These are phyloP conservation scores for Sebastes minor DNA, from an alignment of 2,797 vertebrate species.

Conservation along the genomic window DNA sequence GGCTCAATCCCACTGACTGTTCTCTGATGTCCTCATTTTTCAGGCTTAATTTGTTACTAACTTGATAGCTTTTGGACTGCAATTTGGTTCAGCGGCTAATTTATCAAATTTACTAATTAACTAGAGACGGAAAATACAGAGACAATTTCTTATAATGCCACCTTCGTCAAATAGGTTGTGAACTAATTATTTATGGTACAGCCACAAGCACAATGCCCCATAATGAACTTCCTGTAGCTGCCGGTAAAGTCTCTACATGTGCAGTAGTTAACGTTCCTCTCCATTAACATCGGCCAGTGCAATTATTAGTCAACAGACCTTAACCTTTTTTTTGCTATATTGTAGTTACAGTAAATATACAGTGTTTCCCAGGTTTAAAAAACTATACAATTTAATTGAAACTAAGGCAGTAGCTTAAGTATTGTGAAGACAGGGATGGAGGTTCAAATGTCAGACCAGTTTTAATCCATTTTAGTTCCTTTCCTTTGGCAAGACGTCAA, in stretches of 20 bases:
- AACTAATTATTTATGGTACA: constrained; percentile 56
- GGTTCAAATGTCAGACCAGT: constrained; percentile 22
- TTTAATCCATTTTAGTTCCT: constrained; percentile 32
- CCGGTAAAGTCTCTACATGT: constrained; percentile 32
- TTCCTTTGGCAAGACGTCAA: constrained; percentile 14
- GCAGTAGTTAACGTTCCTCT: constrained; percentile 29
- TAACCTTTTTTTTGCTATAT: background rate
- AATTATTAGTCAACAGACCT: background rate
- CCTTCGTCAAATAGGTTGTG: constrained; percentile 49
- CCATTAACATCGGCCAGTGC: background rate
- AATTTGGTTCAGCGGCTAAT: constrained; percentile 61
- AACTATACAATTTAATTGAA: background rate
- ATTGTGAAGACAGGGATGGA: background rate
- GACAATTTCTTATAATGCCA: constrained; percentile 54
- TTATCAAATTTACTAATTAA: constrained; percentile 72
- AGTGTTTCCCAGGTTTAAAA: background rate
- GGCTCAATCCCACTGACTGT: constrained; percentile 15
- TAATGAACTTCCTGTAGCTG: constrained; percentile 46
- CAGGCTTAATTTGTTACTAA: constrained; percentile 55
- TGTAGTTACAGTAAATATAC: background rate
- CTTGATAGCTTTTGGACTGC: constrained; percentile 58
- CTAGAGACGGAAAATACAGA: constrained; percentile 54
- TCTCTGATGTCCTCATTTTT: constrained; percentile 58
- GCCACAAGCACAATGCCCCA: constrained; percentile 35
- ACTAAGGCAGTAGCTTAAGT: background rate